Base-by-base conservation (phyloP, 53 echinoderm and acorn worm species). In the Stichopus horrens region DNA sequence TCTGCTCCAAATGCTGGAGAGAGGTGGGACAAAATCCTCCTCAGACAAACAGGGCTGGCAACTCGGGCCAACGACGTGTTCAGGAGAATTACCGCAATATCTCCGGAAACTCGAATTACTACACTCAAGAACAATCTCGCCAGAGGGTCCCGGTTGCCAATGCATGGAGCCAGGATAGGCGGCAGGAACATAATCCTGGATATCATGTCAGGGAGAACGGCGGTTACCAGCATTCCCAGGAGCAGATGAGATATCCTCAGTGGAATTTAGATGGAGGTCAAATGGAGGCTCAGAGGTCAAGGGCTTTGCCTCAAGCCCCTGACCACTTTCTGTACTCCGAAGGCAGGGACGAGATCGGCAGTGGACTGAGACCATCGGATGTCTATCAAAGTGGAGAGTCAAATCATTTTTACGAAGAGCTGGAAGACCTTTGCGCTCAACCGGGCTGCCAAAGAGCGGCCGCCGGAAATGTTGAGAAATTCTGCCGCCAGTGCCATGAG, bases 1-100 rank as follows among this genome's bases (percentile, higher is more conserved):
- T 86, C 11, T 92, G 92, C 73, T 66, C 89, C 11, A 20, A 13
- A 66, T 92, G 92, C 55, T 88, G 51, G 51, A 85, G 4, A n/a
- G 66, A 83, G 20, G 9, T 58, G 4, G 75, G 75, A n/a, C 4
- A 8, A 10, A 76, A 76, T 51, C 23, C 9, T 9, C 23, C 77
- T 13, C 63, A 16, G 7, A 4, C 0, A 13, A 13, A 9, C 63
- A 16, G 63, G 63, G 63, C 7, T 4, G 63, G 63, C 63, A 37
- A 37, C 37, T 37, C 37, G 37, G 37, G 37, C 37, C 37, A 37
- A 37, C 37, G 2, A 37, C 37, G 37, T 37, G 1, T 1, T 37
- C 37, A 37, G 37, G 37, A 37, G 37, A 37, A 37, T 37, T 2
- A 37, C 37, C 37, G 37, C 37, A 37, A 37, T 37, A 37, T 37